These are phyloP conservation scores for Tarsius wallacei DNA, from an alignment of 2,797 vertebrate species.

Conservation along the genomic window DNA sequence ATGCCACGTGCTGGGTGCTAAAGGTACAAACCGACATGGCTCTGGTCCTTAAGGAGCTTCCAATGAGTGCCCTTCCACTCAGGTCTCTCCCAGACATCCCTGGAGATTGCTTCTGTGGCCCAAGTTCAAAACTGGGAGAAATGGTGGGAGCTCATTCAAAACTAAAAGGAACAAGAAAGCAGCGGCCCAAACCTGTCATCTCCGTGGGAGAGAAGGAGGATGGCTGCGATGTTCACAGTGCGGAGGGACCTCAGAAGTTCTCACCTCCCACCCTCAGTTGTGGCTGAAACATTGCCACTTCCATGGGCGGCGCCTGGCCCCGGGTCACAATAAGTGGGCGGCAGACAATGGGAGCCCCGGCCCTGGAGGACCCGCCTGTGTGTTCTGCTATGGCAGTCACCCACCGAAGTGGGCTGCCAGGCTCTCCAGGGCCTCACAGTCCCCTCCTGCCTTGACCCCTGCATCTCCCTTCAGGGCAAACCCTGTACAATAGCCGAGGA, in stretches of 20 bases:
- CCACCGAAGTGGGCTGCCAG: background rate
- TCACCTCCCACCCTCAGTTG: conserved; percentile 41
- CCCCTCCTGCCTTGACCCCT: background rate
- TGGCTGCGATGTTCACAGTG: background rate
- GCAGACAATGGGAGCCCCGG: background rate
- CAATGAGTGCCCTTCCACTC: background rate
- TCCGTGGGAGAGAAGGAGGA: conserved; percentile 1
- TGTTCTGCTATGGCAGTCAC: background rate
- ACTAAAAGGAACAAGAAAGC: conserved; percentile 76
- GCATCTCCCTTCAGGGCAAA: background rate
- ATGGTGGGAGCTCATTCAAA: conserved; percentile 25
- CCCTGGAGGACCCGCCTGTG: background rate
- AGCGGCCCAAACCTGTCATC: conserved; percentile 16
- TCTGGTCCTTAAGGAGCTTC: background rate
- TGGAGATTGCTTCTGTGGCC: conserved; percentile 4
- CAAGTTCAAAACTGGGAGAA: conserved; percentile 52
- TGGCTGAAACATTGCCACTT: background rate
- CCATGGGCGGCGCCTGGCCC: background rate
- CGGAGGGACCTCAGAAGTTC: conserved; percentile 50
- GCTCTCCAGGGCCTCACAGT: background rate
- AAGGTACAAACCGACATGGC: background rate
- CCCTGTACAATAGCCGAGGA: background rate
- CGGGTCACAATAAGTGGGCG: background rate
- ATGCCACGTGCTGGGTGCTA: background rate
- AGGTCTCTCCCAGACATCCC: background rate